Percentiles rank a stretch among this genome's conserved stretches.
Conservation (phyloP, 2,797 vertebrate species). For the Lepilemur ruficaudatus region DNA sequence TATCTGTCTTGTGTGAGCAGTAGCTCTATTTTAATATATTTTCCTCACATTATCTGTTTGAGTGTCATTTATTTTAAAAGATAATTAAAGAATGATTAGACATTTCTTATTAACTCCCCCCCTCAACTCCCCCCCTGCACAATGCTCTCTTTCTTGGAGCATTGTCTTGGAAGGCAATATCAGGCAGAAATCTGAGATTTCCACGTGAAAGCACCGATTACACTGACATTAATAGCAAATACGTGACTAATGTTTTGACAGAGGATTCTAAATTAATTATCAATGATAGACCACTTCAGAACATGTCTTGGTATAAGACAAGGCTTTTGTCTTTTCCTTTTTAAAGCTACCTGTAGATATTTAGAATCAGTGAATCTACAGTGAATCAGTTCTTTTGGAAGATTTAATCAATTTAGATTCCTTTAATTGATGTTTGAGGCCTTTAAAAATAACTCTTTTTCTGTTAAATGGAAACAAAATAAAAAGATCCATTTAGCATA, state of each 20-base stretch:
- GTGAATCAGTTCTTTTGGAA: constrained; percentile 6
- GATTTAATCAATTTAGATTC: constrained; percentile 2
- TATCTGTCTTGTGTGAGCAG: constrained; percentile 40
- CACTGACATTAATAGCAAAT: constrained; percentile 66
- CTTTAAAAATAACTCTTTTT: constrained; percentile 16
- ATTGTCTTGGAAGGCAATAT: constrained; percentile 55
- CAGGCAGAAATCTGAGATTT: constrained; percentile 62
- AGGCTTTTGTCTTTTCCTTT: constrained; percentile 63
- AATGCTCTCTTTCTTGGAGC: background rate
- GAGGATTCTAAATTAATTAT: constrained; percentile 73
- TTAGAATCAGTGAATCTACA: constrained; percentile 30
- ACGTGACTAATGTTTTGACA: constrained; percentile 76
- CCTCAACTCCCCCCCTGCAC: background rate
- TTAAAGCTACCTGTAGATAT: constrained; percentile 32
- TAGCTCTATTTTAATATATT: constrained; percentile 68
- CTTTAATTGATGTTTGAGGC: background rate
- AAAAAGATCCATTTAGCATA: background rate
- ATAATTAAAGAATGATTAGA: constrained; percentile 73
- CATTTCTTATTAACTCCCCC: constrained; percentile 50
- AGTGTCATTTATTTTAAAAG: constrained; percentile 72
- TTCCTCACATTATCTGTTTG: constrained; percentile 60
- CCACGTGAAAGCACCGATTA: constrained; percentile 62
- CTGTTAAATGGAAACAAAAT: constrained; percentile 7
- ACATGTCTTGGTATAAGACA: constrained; percentile 40
- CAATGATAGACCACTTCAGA: constrained; percentile 69